phyloP scores from a whole-genome alignment of 2,797 vertebrate species.

The Eutrigla gurnardus region DNA sequence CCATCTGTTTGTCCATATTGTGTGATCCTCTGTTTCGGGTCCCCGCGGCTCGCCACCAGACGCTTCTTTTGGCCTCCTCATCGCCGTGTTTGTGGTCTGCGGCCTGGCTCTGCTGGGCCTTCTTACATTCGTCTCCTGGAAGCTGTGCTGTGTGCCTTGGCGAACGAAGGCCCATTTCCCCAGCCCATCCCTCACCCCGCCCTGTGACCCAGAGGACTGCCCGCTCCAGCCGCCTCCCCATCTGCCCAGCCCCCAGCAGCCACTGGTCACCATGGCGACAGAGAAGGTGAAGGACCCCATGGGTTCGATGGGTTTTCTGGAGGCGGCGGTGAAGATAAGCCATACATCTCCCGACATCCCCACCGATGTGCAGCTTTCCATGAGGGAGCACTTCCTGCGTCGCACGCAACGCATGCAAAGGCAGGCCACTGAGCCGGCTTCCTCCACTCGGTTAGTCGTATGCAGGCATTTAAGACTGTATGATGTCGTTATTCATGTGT shows the following conservation, averaged over 20 bases:
- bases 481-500: constrained; percentile 21
- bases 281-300: constrained; percentile 94
- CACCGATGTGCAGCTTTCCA: constrained; percentile 96
- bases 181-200: constrained; percentile 74
- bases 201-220: constrained; percentile 67
- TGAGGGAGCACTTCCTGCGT: constrained; percentile 94
- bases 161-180: constrained; percentile 88
- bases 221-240: constrained; percentile 62
- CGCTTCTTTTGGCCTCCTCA: constrained; percentile 91
- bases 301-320: constrained; percentile 91
- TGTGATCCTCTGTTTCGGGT: constrained; percentile 63
- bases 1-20: constrained; percentile 87
- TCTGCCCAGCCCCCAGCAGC: constrained; percentile 71
- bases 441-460: constrained; percentile 91
- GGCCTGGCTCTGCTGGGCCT: constrained; percentile 93
- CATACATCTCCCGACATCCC: constrained; percentile 98
- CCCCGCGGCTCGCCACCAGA: constrained; percentile 82
- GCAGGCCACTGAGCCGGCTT: constrained; percentile 94
- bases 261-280: constrained; percentile 89
- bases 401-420: constrained; percentile 93
- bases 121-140: constrained; percentile 94
- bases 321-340: constrained; percentile 98
- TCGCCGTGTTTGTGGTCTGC: constrained; percentile 90
- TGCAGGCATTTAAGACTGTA: not conserved
- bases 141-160: constrained; percentile 93